A percentile compares a stretch with the other conserved stretches of the same genome.
Evolutionary conservation across 2,888 invertebrate species (phyloP).

Genomic region (Drosophila neutralis): DNA sequence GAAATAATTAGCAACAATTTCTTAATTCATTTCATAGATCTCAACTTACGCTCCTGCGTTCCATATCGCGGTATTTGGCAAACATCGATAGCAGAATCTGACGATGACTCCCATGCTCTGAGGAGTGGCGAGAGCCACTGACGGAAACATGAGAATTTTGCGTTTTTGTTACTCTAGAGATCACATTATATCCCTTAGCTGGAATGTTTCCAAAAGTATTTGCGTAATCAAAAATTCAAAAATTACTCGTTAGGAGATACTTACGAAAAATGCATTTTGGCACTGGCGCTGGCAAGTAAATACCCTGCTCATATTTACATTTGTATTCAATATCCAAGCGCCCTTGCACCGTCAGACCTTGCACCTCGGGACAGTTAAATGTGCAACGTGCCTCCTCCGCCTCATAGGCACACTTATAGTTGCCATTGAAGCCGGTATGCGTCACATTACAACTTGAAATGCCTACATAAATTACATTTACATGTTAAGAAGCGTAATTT

Average conservation of each 20-base stretch:
- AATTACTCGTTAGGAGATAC: slow-evolving; percentile 39
- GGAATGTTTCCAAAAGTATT: background rate
- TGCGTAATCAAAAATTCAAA: background rate
- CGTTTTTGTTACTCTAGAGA: slow-evolving; percentile 23
- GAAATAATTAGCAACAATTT: background rate
- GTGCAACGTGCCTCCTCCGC: slow-evolving; percentile 87
- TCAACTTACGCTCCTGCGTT: slow-evolving; percentile 69
- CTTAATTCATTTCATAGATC: background rate
- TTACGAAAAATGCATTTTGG: slow-evolving; percentile 90
- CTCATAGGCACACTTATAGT: slow-evolving; percentile 89
- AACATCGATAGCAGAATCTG: slow-evolving; percentile 70
- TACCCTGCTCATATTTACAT: slow-evolving; percentile 88
- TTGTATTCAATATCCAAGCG: slow-evolving; percentile 87
- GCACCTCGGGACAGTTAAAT: slow-evolving; percentile 87
- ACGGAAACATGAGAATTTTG: slow-evolving; percentile 45
- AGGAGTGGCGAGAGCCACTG: slow-evolving; percentile 49
- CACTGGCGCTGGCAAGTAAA: slow-evolving; percentile 88
- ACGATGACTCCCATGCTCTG: slow-evolving; percentile 66
- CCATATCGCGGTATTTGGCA: slow-evolving; percentile 73
- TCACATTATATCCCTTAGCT: slow-evolving; percentile 71
- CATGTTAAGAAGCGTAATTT: background rate
- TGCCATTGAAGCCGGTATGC: slow-evolving; percentile 91
- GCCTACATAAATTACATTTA: slow-evolving; percentile 64
- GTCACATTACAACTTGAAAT: slow-evolving; percentile 85
- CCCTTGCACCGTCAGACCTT: slow-evolving; percentile 87